A percentile compares a stretch with the other conserved stretches of the same genome.
Conservation (phyloP, 2,113 vertebrate species). For the Cheilinus undulatus region DNA sequence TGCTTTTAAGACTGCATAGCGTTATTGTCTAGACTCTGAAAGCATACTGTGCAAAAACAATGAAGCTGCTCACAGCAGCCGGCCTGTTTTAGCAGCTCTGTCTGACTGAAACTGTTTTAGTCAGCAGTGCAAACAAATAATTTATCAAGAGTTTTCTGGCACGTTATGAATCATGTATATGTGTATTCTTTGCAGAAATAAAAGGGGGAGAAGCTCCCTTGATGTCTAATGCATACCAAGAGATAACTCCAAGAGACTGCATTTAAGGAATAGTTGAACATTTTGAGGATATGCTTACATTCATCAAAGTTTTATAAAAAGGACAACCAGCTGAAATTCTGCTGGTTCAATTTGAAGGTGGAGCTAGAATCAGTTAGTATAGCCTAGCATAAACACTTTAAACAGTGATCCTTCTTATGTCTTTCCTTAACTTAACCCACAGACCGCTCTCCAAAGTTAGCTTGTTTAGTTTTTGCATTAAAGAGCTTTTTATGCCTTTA, state of each 20-base stretch:
- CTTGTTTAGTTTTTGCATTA: too few relatives aligned
- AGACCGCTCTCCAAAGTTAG: too few relatives aligned
- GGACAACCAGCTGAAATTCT: neutral
- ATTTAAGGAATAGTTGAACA: neutral
- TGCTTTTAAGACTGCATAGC: slow-evolving; percentile 35
- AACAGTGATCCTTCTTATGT: neutral
- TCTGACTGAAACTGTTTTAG: neutral
- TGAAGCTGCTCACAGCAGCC: slow-evolving; percentile 44
- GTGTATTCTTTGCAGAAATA: neutral
- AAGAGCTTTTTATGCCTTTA: too few relatives aligned
- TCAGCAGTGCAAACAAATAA: slow-evolving; percentile 6
- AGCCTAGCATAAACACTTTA: neutral
- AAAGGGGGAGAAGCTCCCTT: neutral
- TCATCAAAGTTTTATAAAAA: neutral
- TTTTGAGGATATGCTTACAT: neutral
- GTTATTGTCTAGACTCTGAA: slow-evolving; percentile 76
- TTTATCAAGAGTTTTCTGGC: neutral
- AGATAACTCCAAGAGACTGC: neutral
- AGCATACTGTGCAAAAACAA: slow-evolving; percentile 76
- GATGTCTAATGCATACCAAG: neutral
- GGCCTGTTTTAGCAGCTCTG: slow-evolving; percentile 18
- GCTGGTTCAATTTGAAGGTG: neutral
- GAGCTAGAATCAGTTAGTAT: neutral
- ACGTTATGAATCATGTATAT: neutral
- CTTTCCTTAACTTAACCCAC: neutral